A percentile compares a stretch with the other conserved stretches of the same genome.
These are phyloP conservation scores for Xenotilapia caudafasciata DNA, from an alignment of 2,113 vertebrate genomes.

Conservation along the genomic window DNA sequence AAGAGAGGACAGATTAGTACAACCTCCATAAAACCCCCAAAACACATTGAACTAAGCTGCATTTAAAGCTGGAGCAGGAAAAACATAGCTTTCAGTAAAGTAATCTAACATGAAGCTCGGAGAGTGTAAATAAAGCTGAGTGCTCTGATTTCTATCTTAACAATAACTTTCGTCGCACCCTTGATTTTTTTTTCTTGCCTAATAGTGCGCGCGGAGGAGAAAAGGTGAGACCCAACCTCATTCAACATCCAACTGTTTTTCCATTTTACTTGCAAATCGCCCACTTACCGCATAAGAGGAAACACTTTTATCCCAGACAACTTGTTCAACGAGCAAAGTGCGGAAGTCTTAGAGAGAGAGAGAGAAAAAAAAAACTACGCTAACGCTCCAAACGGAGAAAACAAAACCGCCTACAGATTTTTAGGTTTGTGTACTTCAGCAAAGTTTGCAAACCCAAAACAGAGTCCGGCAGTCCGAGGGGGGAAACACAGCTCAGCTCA, in stretches of 20 bases:
- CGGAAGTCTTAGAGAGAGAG: slow-evolving; percentile 58
- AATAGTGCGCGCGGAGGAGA: not conserved
- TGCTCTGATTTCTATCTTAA: not conserved
- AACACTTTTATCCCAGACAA: slow-evolving; percentile 6
- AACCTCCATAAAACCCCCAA: not conserved
- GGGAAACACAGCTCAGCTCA: not conserved
- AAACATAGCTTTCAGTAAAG: not conserved
- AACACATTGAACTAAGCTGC: not conserved
- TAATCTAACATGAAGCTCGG: not conserved
- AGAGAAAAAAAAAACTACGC: not conserved
- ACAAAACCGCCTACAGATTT: not conserved
- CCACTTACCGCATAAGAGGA: slow-evolving; percentile 67
- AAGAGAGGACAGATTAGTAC: not conserved
- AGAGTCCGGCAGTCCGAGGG: not conserved
- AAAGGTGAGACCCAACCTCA: not conserved
- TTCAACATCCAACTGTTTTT: not conserved
- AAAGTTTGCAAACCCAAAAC: not conserved
- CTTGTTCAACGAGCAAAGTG: slow-evolving; percentile 28
- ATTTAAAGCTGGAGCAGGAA: not conserved
- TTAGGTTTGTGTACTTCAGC: not conserved
- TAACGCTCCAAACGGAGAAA: slow-evolving; percentile 1
- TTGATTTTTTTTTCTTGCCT: not conserved
- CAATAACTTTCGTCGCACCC: not conserved
- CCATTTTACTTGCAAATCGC: not conserved
- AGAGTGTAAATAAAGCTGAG: slow-evolving; percentile 3